Evolutionary conservation across 37 sponge, comb jelly and placozoan genomes (phyloP).

Genomic region (Agelas oroides): DNA sequence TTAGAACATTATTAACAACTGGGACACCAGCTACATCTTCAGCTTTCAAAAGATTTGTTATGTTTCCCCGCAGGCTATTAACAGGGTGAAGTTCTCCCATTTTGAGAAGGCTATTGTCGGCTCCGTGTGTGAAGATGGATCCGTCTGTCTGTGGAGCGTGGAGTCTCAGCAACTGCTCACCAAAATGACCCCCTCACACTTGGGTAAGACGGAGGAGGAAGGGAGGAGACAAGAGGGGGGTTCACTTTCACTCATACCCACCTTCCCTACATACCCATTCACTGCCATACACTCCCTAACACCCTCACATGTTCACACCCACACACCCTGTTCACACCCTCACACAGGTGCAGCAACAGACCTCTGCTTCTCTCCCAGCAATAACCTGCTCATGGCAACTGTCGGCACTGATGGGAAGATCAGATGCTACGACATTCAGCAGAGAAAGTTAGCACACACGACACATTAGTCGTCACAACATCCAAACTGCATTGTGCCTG

Average conservation of each 20-base stretch:
- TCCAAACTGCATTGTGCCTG: background rate
- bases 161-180: conserved; percentile 77
- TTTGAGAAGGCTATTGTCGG: conserved; percentile 59
- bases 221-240: too few relatives aligned
- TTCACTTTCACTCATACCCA: too few relatives aligned
- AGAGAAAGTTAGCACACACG: conserved; percentile 67
- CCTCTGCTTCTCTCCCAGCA: conserved; percentile 83
- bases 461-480: too few relatives aligned
- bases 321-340: too few relatives aligned
- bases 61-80: conserved; percentile 35
- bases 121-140: conserved; percentile 54
- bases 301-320: too few relatives aligned
- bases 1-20: too few relatives aligned
- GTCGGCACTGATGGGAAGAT: conserved; percentile 65
- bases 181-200: conserved; percentile 53
- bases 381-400: conserved; percentile 75
- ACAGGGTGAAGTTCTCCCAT: conserved; percentile 63
- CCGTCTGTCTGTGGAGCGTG: conserved; percentile 77
- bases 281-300: too few relatives aligned
- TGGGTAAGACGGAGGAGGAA: conserved; percentile 6
- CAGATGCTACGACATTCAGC: conserved; percentile 66
- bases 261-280: too few relatives aligned
- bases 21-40: too few relatives aligned
- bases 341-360: conserved; percentile 58
- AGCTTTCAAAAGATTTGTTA: too few relatives aligned